Evolutionary conservation across 2,797 vertebrate genomes (phyloP), one percentile per base, ranked within the genome.

Genomic region (Hylomyscus alleni): DNA sequence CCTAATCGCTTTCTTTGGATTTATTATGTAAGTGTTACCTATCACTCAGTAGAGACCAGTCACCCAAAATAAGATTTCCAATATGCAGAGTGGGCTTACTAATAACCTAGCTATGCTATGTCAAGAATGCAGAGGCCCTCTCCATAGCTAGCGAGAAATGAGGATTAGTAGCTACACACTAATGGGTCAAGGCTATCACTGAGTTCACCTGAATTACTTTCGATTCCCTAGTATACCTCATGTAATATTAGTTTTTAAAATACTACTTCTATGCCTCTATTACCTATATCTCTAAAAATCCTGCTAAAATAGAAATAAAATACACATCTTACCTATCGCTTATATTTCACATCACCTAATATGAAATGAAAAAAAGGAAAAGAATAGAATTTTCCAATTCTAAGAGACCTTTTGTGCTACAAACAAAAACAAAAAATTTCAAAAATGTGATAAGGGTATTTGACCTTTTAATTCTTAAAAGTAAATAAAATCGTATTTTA

Each of bases 401-500:
- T 88, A 94, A 75, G 92, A 13, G 54, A 86, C n/a, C 9, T 80
- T 92, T 96, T 93, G 34, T 92, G 50, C 81, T 93, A 69, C n/a
- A 96, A 93, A 91, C 92, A 94, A 89, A 31, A 85, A 29, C n/a
- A 52, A 52, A 40, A 84, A 77, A 3, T 52, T 85, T 88, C 90
- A 96, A 95, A 95, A 92, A 78, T 85, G 29, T 90, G 76, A 94
- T 67, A 92, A 76, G 95, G 89, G 31, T 22, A 50, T 84, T 95
- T 97, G 60, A 81, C 50, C 37, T 97, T 96, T 94, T 81, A 95
- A 86, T 93, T 96, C 26, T 94, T 78, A 67, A 95, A 96, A 81
- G 80, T 20, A 91, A 91, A 81, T 95, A 72, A 54, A 94, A 60
- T 73, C 93, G 89, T 77, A 89, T 90, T 93, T 92, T 96, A 91